Evolutionary conservation across 1,140 invertebrate genomes (phyloP), one percentile per base, ranked within the genome.

Genomic region (Asbolus verrucosus): DNA sequence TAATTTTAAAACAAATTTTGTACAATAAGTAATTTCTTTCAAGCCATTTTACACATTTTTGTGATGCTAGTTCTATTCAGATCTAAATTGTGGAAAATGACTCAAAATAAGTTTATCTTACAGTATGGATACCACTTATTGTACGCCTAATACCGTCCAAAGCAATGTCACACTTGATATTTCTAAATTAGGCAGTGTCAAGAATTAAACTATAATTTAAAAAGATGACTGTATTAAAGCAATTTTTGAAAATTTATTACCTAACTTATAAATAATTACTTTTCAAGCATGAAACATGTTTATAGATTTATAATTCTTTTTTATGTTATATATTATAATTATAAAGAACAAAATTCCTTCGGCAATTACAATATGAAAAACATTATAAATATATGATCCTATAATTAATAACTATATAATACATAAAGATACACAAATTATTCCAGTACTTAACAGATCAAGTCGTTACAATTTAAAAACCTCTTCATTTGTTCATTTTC

Each of bases 111-210:
- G 11, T n/a, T 36, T n/a, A 36, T 11, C 33, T 36, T n/a, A 27
- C n/a, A 16, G 41, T 19, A 8, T 46, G 41, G 41, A 46, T 46
- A 19, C 39, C 14, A 14, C 46, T 54, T 54, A 54, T 54, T 54
- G 46, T 54, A 54, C 46, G 19, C 11, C 21, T 54, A 27, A 54
- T 54, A 27, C 21, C 19, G 46, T 54, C 46, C 46, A 54, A 54
- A 54, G 15, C 18, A 54, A 54, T 54, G 46, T 24, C 46, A 54
- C 41, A 46, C 46, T 27, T 62, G 31, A 62, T 62, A 63, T 67
- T 54, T 60, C 54, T 71, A 67, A 71, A 67, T 71, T 67, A 71
- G 70, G 70, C 70, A 71, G 70, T 71, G 69, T 71, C 65, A 71
- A 62, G 66, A 63, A 71, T 62, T 65, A 69, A 65, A 70, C 63